Evolutionary conservation across 2,113 vertebrate genomes (phyloP), one percentile per base, ranked within the genome.

Genomic region (Centropus bengalensis): DNA sequence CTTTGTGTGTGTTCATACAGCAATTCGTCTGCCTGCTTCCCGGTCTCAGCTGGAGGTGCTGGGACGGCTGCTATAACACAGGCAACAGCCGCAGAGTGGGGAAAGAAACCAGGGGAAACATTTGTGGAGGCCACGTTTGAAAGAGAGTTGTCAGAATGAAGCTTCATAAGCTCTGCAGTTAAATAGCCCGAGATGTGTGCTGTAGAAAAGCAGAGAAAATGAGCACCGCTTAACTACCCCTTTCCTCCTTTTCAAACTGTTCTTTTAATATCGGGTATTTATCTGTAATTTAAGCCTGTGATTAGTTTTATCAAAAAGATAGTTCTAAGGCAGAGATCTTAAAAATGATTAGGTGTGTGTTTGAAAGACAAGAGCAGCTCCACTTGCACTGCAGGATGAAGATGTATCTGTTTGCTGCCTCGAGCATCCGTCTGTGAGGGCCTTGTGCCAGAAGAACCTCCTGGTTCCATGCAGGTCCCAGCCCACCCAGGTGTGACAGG

Each of bases 241-340:
- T 88, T 92, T 64, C 84, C 76, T 94, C 51, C 78, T 58, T 93
- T 86, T 86, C 80, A 86, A 88, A 88, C 80, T 55, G 64, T 89
- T 93, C 77, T 82, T 86, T 94, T 94, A 86, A 82, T 96, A 95
- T 93, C 3, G 3, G 67, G 78, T 90, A 82, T 92, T 96, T 96
- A 95, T 96, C 94, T 96, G 95, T 91, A 94, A 95, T 96, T 95
- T 96, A 94, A 96, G 94, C 86, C 87, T 20, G 5, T 93, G 87
- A 97, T 97, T 94, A 96, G 91, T 93, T 96, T 96, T 94, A 94
- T 92, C 92, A 96, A 93, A 95, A 93, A 95, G 89, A 91, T 88
- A 90, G 85, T 94, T 95, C 70, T 58, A 73, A 95, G 85, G 74
- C 76, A 95, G 89, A 94, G 91, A 96, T 94, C 89, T 93, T 91